These are phyloP conservation scores for Periplaneta americana DNA, from an alignment of 1,140 invertebrate species.

Conservation along the genomic window DNA sequence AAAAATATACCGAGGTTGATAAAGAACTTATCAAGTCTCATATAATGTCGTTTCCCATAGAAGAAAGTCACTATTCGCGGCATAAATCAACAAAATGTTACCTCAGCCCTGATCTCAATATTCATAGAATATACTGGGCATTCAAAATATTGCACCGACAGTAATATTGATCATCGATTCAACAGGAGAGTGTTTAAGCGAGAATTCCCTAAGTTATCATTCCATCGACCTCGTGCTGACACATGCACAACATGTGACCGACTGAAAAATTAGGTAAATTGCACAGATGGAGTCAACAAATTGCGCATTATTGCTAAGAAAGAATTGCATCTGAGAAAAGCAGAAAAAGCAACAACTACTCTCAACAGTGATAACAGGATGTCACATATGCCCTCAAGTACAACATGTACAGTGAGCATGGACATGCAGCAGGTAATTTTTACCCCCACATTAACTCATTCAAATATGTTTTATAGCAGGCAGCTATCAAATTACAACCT, in stretches of 20 bases:
- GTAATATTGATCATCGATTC: neutral
- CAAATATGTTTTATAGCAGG: no score
- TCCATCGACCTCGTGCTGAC: neutral
- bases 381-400: neutral
- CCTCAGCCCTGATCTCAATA: neutral
- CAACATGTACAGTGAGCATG: neutral
- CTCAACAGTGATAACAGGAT: neutral
- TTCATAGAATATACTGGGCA: neutral
- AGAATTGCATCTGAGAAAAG: neutral
- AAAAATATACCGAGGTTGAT: neutral
- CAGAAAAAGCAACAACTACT: no score
- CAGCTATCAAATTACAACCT: no score
- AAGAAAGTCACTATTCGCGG: no score
- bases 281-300: neutral
- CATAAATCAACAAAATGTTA: neutral
- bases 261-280: neutral
- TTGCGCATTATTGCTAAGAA: neutral
- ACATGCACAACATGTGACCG: neutral
- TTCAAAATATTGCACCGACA: neutral
- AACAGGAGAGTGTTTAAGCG: neutral
- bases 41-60: no score
- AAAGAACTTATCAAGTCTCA: neutral
- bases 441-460: constrained; percentile 5
- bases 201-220: neutral
- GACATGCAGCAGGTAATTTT: neutral